Base-by-base conservation (phyloP, 2,113 vertebrate species). In the Sialia sialis region DNA sequence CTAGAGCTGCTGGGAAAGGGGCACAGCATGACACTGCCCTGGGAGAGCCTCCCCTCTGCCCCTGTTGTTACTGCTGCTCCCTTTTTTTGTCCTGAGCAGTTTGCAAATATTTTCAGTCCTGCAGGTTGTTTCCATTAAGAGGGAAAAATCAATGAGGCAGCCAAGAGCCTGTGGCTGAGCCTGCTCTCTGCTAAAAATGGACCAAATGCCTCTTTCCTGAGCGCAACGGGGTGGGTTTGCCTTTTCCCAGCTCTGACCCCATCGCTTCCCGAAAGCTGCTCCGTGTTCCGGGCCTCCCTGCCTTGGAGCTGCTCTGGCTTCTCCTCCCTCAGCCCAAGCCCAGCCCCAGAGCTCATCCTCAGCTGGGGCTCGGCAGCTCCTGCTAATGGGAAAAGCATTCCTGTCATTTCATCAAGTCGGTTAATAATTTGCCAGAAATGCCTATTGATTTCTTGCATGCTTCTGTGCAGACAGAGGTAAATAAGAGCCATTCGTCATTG, bases 71-170 rank as follows among this genome's bases (percentile, higher is more conserved):
- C 63, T 93, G 90, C 88, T 94, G 75, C 92, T 96, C 88, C 92
- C 85, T 93, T 93, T 85, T 51, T 88, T 80, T 95, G 96, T 96
- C 90, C 96, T 63, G 82, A 93, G 86, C 86, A 60, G 92, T 92
- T 96, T 96, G 94, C 95, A 96, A 95, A 96, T 96, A 95, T 96
- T 96, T 96, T 94, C 94, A 88, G 94, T 94, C 90, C 95, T 92
- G 96, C 95, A 94, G 92, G 90, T 96, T 96, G 94, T 95, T 96
- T 96, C 96, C 95, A 96, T 96, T 94, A 96, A 79, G 75, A 92
- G 85, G 62, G 38, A 91, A 91, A 96, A 96, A 96, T 96, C 96
- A 93, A 95, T 95, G 95, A 94, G 79, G 76, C 92, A 95, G 96
- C 95, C 96, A 94, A 88, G 95, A 85, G 79, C 75, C 92, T 90